Base-by-base conservation (phyloP, 2,113 vertebrate species). In the Alouatta palliata region DNA sequence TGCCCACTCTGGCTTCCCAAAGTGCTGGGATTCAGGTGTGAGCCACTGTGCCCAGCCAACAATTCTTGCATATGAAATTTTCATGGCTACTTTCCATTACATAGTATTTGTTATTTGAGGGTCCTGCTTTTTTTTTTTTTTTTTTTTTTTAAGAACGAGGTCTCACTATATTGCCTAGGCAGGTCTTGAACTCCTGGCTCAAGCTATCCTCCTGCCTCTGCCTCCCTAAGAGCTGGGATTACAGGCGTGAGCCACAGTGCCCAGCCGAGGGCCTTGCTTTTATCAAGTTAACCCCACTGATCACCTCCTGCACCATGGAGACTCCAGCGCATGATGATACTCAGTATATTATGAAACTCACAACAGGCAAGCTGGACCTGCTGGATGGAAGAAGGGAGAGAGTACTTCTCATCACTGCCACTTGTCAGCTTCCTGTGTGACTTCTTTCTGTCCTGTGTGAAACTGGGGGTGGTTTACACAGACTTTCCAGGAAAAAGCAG, bases 401-500 rank as follows among this genome's bases (percentile, higher is more conserved):
- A 32, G 25, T 6, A 5, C 43, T 79, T 35, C 64, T 61, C n/a
- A 1, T 19, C 47, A 5, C 13, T 0, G 37, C 37, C 27, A 54
- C 66, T 40, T 23, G n/a, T 2, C 16, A 43, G 71, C 19, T 30
- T 83, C 47, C 35, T 10, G 13, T 8, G 45, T 2, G 30, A 17
- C 9, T 35, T 52, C 66, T 56, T 66, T 37, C 76, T 96, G 40
- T 68, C 85, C n/a, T 27, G 17, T 73, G 4, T 27, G 30, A 93
- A 70, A 70, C 13, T 1, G 6, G 30, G 43, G 52, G n/a, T 61
- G 71, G 87, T 64, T 86, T 83, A 40, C 43, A 16, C 11, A 87
- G 92, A 83, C 84, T 75, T 84, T 52, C 80, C 87, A 85, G 87
- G 80, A 92, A 86, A 81, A n/a, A 76, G 35, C 56, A 66, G 66